Conservation (phyloP, 2,888 invertebrate genomes). For the Leistus spinibarbis region DNA sequence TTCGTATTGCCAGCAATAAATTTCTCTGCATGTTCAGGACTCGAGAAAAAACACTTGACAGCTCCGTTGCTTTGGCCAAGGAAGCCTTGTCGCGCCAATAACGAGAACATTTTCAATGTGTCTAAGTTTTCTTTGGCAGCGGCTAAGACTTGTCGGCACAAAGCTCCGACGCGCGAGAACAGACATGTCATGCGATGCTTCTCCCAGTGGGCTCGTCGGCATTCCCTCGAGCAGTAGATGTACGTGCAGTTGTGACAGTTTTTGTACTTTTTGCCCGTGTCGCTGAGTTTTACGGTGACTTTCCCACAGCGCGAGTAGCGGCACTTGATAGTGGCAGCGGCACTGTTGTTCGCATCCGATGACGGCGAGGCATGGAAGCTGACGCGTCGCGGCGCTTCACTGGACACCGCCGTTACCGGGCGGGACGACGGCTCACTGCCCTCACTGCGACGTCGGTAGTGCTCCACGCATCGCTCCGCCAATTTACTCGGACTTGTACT, state of each 20-base stretch:
- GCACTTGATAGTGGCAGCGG: slow-evolving; percentile 63
- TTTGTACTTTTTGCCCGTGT: slow-evolving; percentile 85
- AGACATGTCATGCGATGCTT: slow-evolving; percentile 89
- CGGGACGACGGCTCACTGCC: slow-evolving; percentile 62
- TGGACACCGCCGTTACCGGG: slow-evolving; percentile 43
- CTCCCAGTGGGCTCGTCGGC: slow-evolving; percentile 91
- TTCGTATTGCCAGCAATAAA: slow-evolving; percentile 81
- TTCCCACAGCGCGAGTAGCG: slow-evolving; percentile 79
- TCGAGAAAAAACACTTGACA: slow-evolving; percentile 88
- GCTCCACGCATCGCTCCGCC: slow-evolving; percentile 48
- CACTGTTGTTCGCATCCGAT: slow-evolving; percentile 40
- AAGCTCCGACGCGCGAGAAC: slow-evolving; percentile 86
- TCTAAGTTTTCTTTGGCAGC: slow-evolving; percentile 79
- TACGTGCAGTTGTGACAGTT: slow-evolving; percentile 95
- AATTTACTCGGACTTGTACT: slow-evolving; percentile 55
- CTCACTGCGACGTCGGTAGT: slow-evolving; percentile 67
- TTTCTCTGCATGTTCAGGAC: slow-evolving; percentile 83
- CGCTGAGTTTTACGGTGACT: slow-evolving; percentile 71
- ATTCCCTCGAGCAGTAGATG: slow-evolving; percentile 90
- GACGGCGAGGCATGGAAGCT: slow-evolving; percentile 65
- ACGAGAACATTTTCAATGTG: slow-evolving; percentile 77
- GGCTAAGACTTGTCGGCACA: slow-evolving; percentile 85
- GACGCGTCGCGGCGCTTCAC: slow-evolving; percentile 59
- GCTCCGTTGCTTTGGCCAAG: slow-evolving; percentile 86
- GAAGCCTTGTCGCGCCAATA: slow-evolving; percentile 83